Base-by-base conservation (phyloP, 2,113 vertebrate species). In the Cinclus cinclus region DNA sequence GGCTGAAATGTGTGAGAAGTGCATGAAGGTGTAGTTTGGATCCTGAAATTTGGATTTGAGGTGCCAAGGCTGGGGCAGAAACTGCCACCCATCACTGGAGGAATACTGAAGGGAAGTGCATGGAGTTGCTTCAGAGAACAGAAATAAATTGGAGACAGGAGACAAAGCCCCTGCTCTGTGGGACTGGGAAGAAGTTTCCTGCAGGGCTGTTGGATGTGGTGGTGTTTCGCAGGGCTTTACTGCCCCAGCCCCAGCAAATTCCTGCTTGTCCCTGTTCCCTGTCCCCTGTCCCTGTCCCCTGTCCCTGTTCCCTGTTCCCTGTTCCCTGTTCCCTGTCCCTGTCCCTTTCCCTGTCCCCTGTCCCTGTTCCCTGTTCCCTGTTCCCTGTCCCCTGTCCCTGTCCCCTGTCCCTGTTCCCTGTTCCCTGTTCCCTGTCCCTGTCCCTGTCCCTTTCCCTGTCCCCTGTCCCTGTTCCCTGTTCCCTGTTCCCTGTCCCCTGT, bases 1-100 rank as follows among this genome's bases (percentile, higher is more conserved):
- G 33, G 9, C 13, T 2, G 1, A 7, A 8, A 24, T 0, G 2
- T 31, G 39, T 60, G 79, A 14, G 0, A n/a, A 50, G 28, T 42
- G 31, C 20, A 14, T 3, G 3, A 11, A 50, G 42, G 42, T 11
- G 24, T 11, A 1, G 0, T 41, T 53, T n/a, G 39, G 21, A 75
- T 16, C 23, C 60, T 52, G 64, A 24, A 59, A 20, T 35, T 17
- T 5, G 44, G 52, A 4, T 25, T 15, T 60, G 14, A 3, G 4
- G 15, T 8, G 41, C 49, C 13, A 7, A 46, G 25, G 23, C 3
- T 39, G 58, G 68, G 30, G 41, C n/a, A 30, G 58, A 18, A 55
- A 10, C 9, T 70, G 13, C 47, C 6, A 2, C 41, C 37, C 41
- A 2, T 52, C 4, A 7, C 30, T 21, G 35, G 37, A 31, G 59